These are phyloP conservation scores for Rhabdornis inornatus DNA, from an alignment of 2,113 vertebrate genomes.

Conservation along the genomic window DNA sequence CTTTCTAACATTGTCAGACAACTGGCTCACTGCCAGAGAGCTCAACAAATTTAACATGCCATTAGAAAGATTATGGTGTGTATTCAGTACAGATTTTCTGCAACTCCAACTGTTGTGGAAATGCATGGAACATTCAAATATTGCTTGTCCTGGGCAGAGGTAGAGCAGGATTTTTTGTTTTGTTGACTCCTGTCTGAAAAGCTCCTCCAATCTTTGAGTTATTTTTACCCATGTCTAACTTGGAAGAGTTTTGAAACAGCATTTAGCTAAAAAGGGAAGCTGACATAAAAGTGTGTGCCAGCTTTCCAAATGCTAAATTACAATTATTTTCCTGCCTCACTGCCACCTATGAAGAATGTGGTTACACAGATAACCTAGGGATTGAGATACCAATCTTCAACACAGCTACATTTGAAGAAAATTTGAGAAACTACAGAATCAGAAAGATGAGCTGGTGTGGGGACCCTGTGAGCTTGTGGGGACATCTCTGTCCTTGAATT, in stretches of 20 bases:
- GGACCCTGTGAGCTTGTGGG: background rate
- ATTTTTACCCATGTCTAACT: background rate
- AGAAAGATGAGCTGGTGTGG: background rate
- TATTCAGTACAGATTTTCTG: background rate
- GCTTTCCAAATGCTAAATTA: background rate
- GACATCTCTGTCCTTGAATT: background rate
- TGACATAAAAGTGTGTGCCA: background rate
- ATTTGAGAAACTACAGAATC: background rate
- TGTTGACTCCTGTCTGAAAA: background rate
- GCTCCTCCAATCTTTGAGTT: background rate
- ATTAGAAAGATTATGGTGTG: background rate
- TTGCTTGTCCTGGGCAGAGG: background rate
- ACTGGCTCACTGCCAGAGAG: background rate
- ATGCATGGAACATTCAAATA: background rate
- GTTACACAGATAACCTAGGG: background rate
- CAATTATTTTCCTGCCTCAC: background rate
- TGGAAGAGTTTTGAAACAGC: constrained; percentile 1
- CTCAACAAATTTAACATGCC: background rate
- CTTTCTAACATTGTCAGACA: background rate
- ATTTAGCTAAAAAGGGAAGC: constrained; percentile 1
- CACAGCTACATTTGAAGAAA: background rate
- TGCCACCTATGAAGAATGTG: background rate
- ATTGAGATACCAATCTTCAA: background rate
- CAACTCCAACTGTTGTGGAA: background rate
- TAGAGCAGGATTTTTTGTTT: background rate